These are phyloP conservation scores for Penaeus chinensis DNA, from an alignment of 1,140 invertebrate species.

Conservation along the genomic window DNA sequence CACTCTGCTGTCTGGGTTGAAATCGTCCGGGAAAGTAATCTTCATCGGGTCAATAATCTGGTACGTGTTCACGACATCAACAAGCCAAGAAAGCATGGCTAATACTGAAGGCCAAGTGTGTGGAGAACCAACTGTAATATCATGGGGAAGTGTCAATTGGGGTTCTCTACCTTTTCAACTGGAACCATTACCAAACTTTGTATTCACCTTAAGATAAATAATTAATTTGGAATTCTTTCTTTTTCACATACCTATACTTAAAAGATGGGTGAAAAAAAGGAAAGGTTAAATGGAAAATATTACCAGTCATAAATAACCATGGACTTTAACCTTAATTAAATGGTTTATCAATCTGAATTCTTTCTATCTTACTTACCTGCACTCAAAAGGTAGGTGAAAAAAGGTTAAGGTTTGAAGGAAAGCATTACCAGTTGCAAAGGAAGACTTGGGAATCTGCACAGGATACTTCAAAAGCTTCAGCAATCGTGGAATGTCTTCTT, in stretches of 20 bases:
- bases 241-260: too few species aligned
- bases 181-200: too few species aligned
- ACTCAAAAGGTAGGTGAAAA: neutral
- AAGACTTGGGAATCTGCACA: constrained; percentile 53
- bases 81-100: constrained; percentile 31
- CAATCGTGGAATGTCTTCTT: constrained; percentile 56
- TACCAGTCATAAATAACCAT: neutral
- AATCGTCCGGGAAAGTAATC: constrained; percentile 15
- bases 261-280: too few species aligned
- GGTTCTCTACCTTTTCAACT: neutral
- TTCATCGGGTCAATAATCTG: neutral
- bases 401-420: neutral
- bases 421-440: constrained; percentile 53
- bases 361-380: too few species aligned
- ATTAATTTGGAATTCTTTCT: too few species aligned
- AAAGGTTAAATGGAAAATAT: neutral
- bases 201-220: too few species aligned
- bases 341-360: too few species aligned
- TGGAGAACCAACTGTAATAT: constrained; percentile 47
- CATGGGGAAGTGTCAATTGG: neutral
- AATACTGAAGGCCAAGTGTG: constrained; percentile 49
- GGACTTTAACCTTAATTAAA: neutral
- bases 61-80: constrained; percentile 14
- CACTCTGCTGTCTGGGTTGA: constrained; percentile 11
- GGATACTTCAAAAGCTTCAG: constrained; percentile 49